phyloP scores from a whole-genome alignment of 2,888 invertebrate genomes.

The Philhelius pedissequus region DNA sequence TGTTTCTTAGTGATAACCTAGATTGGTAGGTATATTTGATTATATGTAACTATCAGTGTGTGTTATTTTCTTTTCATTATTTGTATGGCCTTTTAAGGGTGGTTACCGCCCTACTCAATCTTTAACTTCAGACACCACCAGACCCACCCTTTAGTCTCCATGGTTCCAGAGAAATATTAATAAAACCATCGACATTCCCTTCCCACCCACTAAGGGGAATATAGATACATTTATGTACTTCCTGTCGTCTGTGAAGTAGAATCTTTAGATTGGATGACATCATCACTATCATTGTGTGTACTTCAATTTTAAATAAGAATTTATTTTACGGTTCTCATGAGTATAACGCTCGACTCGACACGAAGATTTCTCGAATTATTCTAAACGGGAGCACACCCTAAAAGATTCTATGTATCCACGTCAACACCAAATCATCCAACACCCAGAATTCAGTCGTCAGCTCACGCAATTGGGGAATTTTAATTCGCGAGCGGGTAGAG shows the following conservation, averaged over 20 bases:
- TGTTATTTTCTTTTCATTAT: neutral
- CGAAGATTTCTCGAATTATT: neutral
- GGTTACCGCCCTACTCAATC: neutral
- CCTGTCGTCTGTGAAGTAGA: slow-evolving; percentile 53
- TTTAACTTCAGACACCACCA: slow-evolving; percentile 18
- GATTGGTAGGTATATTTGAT: too few species aligned
- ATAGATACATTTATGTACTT: too few species aligned
- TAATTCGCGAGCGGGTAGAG: slow-evolving; percentile 16
- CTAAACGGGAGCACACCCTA: slow-evolving; percentile 57
- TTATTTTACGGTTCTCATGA: slow-evolving; percentile 49
- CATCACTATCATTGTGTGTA: slow-evolving; percentile 47
- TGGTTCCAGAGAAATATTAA: slow-evolving; percentile 23
- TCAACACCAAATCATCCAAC: slow-evolving; percentile 29
- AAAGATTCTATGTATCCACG: slow-evolving; percentile 24
- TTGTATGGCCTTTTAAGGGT: neutral
- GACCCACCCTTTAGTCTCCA: slow-evolving; percentile 18
- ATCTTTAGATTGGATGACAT: slow-evolving; percentile 60
- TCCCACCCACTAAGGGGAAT: neutral
- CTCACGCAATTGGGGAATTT: slow-evolving; percentile 15
- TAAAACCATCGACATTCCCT: slow-evolving; percentile 29
- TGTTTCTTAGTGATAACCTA: neutral
- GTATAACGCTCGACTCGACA: slow-evolving; percentile 26
- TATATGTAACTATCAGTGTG: neutral
- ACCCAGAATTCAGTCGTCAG: neutral
- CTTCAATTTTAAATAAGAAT: slow-evolving; percentile 29